Conservation (phyloP, 1,140 invertebrate species). For the Asbolus verrucosus region DNA sequence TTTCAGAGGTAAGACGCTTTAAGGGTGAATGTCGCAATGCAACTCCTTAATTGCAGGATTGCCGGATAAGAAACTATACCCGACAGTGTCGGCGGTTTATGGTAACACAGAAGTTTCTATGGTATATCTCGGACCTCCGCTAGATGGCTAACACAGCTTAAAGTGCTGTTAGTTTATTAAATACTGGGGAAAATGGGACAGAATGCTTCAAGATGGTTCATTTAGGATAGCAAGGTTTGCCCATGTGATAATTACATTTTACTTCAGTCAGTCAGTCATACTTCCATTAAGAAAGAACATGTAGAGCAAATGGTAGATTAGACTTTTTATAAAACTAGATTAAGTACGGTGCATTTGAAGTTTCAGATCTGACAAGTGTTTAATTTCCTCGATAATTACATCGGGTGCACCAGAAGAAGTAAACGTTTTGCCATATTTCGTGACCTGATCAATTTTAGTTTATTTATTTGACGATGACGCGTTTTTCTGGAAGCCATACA, state of each 20-base stretch:
- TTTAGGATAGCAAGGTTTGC: constrained; percentile 62
- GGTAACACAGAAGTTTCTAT: constrained; percentile 99
- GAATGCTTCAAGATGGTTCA: constrained; percentile 49
- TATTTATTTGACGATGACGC: too few species aligned
- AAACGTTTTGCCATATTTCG: constrained; percentile 38
- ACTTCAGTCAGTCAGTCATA: constrained; percentile 32
- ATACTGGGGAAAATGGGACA: constrained; percentile 48
- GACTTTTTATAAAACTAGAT: constrained; percentile 27
- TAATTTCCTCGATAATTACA: constrained; percentile 3
- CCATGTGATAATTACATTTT: constrained; percentile 61
- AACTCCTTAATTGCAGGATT: constrained; percentile 78
- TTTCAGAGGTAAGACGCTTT: constrained; percentile 81
- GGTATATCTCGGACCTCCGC: constrained; percentile 95
- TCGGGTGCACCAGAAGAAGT: constrained; percentile 22
- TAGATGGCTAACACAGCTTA: constrained; percentile 85
- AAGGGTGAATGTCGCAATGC: neutral
- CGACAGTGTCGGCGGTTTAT: constrained; percentile 97
- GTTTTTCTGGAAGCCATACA: too few species aligned
- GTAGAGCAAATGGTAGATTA: constrained; percentile 24
- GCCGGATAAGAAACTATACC: constrained; percentile 94
- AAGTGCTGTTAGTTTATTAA: constrained; percentile 35
- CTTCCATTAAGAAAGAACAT: constrained; percentile 32
- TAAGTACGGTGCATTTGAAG: constrained; percentile 33
- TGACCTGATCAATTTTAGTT: constrained; percentile 43
- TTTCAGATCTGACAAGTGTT: constrained; percentile 5